Percentiles rank a stretch among this genome's conserved stretches.
These are phyloP conservation scores for Lutjanus erythropterus DNA, from an alignment of 2,113 vertebrate genomes.

Conservation along the genomic window DNA sequence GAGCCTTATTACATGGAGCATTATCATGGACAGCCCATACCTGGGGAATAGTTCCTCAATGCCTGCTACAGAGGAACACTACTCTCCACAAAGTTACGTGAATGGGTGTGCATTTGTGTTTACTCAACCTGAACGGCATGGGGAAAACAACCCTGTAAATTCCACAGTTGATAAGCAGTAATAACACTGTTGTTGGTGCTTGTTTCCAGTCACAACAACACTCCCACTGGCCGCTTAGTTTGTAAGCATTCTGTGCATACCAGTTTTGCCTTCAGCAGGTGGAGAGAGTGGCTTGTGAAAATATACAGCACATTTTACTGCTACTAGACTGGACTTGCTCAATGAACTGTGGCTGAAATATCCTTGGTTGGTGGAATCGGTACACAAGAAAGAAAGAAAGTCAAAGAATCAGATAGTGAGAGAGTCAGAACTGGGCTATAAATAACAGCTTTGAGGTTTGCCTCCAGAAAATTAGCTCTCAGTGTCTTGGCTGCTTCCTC, in stretches of 20 bases:
- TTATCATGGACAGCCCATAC: constrained; percentile 48
- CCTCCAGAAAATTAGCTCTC: constrained; percentile 64
- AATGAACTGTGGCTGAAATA: constrained; percentile 42
- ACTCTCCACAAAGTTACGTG: constrained; percentile 18
- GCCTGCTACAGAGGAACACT: constrained; percentile 41
- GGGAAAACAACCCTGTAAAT: constrained; percentile 68
- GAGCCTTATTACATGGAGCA: constrained; percentile 57
- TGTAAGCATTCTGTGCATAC: constrained; percentile 36
- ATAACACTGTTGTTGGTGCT: constrained; percentile 36
- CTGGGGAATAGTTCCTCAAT: constrained; percentile 51
- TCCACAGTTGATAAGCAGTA: constrained; percentile 63
- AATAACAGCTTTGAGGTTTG: constrained; percentile 74
- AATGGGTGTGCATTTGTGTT: constrained; percentile 44
- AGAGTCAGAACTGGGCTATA: constrained; percentile 50
- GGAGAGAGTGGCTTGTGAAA: constrained; percentile 33
- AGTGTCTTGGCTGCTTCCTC: constrained; percentile 56
- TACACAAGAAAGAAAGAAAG: constrained; percentile 32
- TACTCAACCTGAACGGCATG: constrained; percentile 42
- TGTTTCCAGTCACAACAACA: constrained; percentile 24
- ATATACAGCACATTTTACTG: constrained; percentile 43
- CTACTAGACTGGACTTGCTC: constrained; percentile 35
- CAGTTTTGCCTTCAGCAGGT: constrained; percentile 45
- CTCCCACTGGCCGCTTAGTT: constrained; percentile 25
- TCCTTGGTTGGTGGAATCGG: constrained; percentile 25
- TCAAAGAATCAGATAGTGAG: constrained; percentile 48